These are phyloP conservation scores for Phataginus tetradactyla DNA, from an alignment of 2,797 vertebrate genomes.

Conservation along the genomic window DNA sequence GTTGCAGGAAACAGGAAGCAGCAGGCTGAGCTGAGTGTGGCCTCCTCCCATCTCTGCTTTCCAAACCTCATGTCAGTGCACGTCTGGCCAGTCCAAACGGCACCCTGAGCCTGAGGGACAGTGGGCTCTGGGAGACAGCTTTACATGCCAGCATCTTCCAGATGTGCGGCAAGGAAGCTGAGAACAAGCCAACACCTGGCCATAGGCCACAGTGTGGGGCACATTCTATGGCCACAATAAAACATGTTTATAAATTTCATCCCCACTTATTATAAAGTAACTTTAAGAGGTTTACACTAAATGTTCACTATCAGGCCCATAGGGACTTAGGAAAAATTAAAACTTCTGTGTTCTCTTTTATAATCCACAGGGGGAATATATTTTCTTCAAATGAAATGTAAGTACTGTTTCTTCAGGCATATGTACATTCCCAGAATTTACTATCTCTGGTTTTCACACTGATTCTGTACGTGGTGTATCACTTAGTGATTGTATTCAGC, in stretches of 20 bases:
- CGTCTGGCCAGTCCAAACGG: not conserved
- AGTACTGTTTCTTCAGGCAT: not conserved
- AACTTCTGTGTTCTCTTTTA: not conserved
- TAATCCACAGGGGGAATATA: not conserved
- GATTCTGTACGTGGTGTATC: not conserved
- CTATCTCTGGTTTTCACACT: not conserved
- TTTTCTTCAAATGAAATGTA: constrained; percentile 39
- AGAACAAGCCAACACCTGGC: not conserved
- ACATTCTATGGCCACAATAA: not conserved
- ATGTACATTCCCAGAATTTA: not conserved
- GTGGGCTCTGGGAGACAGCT: not conserved
- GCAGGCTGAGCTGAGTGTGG: not conserved
- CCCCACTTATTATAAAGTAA: not conserved
- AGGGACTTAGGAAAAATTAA: constrained; percentile 17
- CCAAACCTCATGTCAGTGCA: not conserved
- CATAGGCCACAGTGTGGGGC: not conserved
- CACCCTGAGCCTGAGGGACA: not conserved
- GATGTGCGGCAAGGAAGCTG: not conserved
- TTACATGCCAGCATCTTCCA: not conserved
- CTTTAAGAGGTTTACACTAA: constrained; percentile 30
- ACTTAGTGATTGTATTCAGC: not conserved
- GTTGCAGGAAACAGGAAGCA: not conserved
- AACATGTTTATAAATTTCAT: not conserved
- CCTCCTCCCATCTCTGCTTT: not conserved
- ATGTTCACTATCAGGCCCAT: not conserved